Percentiles rank a stretch among this genome's conserved stretches.
Evolutionary conservation across 92 coral and sea anemone genomes (phyloP).

Genomic region (Palythoa heliodiscus): DNA sequence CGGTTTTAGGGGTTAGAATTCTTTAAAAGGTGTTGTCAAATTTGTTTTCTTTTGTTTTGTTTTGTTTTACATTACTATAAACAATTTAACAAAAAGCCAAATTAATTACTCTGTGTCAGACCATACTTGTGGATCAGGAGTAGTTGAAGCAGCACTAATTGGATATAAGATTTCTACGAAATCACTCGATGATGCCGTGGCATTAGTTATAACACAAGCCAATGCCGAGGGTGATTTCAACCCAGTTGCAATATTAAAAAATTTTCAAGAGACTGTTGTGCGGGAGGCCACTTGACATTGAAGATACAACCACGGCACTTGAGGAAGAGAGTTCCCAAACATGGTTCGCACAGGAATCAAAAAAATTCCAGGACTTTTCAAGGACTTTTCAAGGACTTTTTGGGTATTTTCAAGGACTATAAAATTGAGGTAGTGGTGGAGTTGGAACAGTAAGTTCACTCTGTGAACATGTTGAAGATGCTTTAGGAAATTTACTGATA

Average conservation of each 20-base stretch:
- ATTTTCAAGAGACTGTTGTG: conserved; percentile 5
- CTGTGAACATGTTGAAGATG: not conserved
- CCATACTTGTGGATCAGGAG: not conserved
- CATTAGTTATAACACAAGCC: no score
- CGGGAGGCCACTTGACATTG: no score
- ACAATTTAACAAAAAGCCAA: not conserved
- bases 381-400: no score
- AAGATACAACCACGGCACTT: no score
- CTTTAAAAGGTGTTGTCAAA: not conserved
- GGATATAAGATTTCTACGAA: not conserved
- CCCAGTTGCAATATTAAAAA: no score
- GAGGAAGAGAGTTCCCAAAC: not conserved
- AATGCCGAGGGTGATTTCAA: conserved; percentile 20
- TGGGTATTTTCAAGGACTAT: no score
- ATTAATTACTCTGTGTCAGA: not conserved
- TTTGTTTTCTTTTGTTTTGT: conserved; percentile 3
- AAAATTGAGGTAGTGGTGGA: conserved; percentile 35
- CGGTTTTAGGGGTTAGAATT: not conserved
- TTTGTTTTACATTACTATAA: not conserved
- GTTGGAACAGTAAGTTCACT: conserved; percentile 30
- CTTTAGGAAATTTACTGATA: not conserved
- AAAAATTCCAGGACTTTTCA: no score
- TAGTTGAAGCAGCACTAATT: not conserved
- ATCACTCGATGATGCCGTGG: conserved; percentile 1
- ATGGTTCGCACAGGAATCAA: no score